phyloP scores from a whole-genome alignment of 2,888 invertebrate genomes.

The Drosophila rellima region DNA sequence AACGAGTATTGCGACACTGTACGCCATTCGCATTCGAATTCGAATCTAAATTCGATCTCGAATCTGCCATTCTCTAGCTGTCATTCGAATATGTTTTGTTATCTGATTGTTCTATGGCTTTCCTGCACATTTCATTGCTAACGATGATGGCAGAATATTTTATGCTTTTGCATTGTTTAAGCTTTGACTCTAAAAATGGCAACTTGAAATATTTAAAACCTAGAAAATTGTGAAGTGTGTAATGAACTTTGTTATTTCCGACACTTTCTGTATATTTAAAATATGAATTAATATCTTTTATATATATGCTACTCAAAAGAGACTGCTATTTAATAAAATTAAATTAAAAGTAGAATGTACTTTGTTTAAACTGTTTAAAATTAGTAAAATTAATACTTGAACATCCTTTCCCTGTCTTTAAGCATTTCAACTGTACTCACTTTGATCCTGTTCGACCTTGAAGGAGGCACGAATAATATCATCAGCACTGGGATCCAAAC shows the following conservation, averaged over 20 bases:
- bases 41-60: constrained; percentile 27
- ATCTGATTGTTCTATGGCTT: constrained; percentile 10
- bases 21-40: constrained; percentile 19
- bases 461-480: constrained; percentile 97
- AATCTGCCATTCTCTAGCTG: constrained; percentile 2
- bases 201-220: neutral
- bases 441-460: constrained; percentile 98
- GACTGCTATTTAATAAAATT: too few relatives aligned
- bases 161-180: constrained; percentile 59
- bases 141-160: constrained; percentile 39
- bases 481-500: constrained; percentile 96
- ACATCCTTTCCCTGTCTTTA: neutral
- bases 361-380: neutral
- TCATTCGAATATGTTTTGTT: constrained; percentile 1
- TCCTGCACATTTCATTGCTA: constrained; percentile 28
- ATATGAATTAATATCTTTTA: too few relatives aligned
- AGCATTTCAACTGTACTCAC: constrained; percentile 87
- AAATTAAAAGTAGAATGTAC: too few relatives aligned
- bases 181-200: constrained; percentile 52
- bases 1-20: constrained; percentile 41
- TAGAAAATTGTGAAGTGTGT: neutral
- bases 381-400: neutral
- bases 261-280: too few relatives aligned
- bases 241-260: neutral
- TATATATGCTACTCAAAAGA: neutral